Evolutionary conservation across 2,888 invertebrate genomes (phyloP).

Genomic region (Cephus nigrinus): DNA sequence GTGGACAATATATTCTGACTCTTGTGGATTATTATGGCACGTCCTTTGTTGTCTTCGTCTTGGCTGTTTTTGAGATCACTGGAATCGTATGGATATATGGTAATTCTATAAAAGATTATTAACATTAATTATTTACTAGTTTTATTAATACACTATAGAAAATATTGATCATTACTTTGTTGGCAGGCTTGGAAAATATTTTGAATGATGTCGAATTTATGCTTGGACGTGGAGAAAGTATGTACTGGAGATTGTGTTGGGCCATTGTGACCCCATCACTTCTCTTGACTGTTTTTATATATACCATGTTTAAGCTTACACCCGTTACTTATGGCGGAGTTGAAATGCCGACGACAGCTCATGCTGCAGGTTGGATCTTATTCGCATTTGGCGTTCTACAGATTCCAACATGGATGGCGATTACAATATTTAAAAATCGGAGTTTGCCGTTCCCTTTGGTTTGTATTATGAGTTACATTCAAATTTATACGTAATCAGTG

Average conservation of each 20-base stretch:
- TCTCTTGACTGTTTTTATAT: constrained; percentile 76
- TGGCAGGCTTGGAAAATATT: constrained; percentile 69
- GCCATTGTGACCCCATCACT: constrained; percentile 77
- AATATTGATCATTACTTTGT: background rate
- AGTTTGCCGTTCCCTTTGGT: constrained; percentile 10
- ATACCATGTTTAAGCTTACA: constrained; percentile 73
- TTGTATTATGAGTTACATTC: background rate
- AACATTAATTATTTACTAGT: background rate
- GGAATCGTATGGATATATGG: constrained; percentile 68
- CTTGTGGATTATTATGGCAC: constrained; percentile 68
- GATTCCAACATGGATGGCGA: constrained; percentile 65
- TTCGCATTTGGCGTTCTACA: constrained; percentile 68
- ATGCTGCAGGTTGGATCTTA: constrained; percentile 69
- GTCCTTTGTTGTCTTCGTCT: constrained; percentile 66
- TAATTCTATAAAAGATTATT: constrained; percentile 10
- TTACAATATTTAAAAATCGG: constrained; percentile 47
- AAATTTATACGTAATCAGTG: background rate
- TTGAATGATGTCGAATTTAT: constrained; percentile 84
- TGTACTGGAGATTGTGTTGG: constrained; percentile 88
- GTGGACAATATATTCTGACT: constrained; percentile 66
- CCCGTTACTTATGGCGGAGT: constrained; percentile 71
- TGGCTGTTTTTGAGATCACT: constrained; percentile 66
- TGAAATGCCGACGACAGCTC: constrained; percentile 70
- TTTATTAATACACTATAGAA: background rate
- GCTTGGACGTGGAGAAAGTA: constrained; percentile 75